Conservation (phyloP, 2,888 invertebrate species). For the Drosophila testacea region DNA sequence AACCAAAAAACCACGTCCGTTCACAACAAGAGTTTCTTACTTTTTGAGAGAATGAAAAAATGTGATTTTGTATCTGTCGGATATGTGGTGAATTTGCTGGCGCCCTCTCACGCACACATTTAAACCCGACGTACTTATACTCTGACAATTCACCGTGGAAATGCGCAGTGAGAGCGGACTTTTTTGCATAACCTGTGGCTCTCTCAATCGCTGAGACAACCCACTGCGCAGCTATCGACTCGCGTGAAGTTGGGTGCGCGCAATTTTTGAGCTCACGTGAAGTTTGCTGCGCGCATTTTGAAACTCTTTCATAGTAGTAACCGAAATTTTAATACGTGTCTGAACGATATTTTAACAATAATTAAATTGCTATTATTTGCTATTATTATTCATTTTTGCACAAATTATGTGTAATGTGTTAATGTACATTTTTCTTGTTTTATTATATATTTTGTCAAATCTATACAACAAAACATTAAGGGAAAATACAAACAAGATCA, state of each 20-base stretch:
- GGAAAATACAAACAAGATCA: not conserved
- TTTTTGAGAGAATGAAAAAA: constrained; percentile 46
- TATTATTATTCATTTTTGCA: too few species aligned
- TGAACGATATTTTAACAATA: not conserved
- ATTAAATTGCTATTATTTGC: too few species aligned
- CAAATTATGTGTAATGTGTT: not conserved
- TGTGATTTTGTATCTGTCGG: constrained; percentile 51
- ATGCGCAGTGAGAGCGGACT: constrained; percentile 22
- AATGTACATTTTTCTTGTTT: not conserved
- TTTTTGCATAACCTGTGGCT: constrained; percentile 38
- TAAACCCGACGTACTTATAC: constrained; percentile 43
- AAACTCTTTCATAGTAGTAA: constrained; percentile 1
- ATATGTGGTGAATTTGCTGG: constrained; percentile 58
- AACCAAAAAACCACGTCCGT: constrained; percentile 57
- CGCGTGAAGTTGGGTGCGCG: constrained; percentile 52
- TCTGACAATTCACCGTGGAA: not conserved
- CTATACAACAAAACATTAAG: not conserved
- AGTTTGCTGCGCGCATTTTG: constrained; percentile 18
- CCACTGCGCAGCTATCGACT: constrained; percentile 43
- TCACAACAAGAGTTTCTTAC: constrained; percentile 49
- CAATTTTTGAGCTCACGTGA: constrained; percentile 16
- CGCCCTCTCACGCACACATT: constrained; percentile 46
- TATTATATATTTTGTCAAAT: not conserved
- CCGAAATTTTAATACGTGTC: not conserved
- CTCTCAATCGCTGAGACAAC: constrained; percentile 17